Evolutionary conservation across 53 echinoderm and acorn worm species (phyloP), one percentile per base, ranked within the genome.

Genomic region (Hippasteria phrygiana): DNA sequence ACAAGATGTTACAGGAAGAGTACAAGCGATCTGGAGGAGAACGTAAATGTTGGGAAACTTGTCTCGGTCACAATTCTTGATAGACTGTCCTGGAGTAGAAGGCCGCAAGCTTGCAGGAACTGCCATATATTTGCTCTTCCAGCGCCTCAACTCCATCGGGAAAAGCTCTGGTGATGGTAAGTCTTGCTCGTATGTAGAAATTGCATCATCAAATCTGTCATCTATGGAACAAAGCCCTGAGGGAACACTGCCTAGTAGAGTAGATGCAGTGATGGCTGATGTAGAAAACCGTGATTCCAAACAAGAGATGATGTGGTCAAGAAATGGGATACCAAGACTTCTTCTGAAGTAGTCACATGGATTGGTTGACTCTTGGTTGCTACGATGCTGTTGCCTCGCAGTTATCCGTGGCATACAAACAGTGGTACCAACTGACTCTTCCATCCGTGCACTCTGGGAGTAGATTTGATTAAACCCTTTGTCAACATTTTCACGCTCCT

Each of bases 81-180:
- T 78, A 33, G 77, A 41, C 39, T 55, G 13, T 46, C 74, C 88
- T 43, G 43, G 51, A 38, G 71, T 43, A 18, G 72, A 73, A 41
- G 73, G 73, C 5, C 70, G 69, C 29, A 32, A 24, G 20, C 73
- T 73, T 87, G 31, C 41, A 65, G 78, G 54, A 77, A 36, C 75
- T 74, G 34, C 33, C 42, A 73, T 71, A 75, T n/a, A n/a, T n/a
- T n/a, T n/a, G n/a, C n/a, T n/a, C n/a, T n/a, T n/a, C n/a, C 91
- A 90, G 37, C 74, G 34, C 29, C 32, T 83, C 17, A 90, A 38
- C 74, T 89, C 89, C 34, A 51, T 42, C 26, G 17, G 39, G 74
- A 83, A 48, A 71, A 87, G 88, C 42, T 90, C 85, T 38, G 74
- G 91, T 71, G 84, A 55, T 54, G 76, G 91, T 5, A 91, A 77